Conservation (phyloP, 1,140 invertebrate genomes). For the Paracyclopina nana region DNA sequence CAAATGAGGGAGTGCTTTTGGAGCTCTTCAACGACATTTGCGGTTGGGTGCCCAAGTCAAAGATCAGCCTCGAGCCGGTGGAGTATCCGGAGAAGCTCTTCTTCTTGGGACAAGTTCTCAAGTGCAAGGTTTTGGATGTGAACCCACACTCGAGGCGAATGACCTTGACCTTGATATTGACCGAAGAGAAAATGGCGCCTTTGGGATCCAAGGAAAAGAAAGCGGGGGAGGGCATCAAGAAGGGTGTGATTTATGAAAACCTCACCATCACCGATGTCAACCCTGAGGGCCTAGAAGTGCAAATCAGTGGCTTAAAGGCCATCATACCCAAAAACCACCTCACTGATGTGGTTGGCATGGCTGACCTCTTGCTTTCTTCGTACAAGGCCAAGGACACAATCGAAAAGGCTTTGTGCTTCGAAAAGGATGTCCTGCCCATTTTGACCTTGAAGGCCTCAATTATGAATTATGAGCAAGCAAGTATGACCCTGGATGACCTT, state of each 20-base stretch:
- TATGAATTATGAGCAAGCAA: neutral
- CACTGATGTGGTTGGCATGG: neutral
- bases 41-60: constrained; percentile 6
- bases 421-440: constrained; percentile 2
- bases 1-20: constrained; percentile 3
- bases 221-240: neutral
- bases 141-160: neutral
- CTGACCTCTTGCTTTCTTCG: neutral
- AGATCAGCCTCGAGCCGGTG: constrained; percentile 1
- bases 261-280: neutral
- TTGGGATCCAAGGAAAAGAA: constrained; percentile 1
- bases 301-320: neutral
- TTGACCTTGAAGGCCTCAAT: constrained; percentile 4
- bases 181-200: neutral
- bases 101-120: constrained; percentile 1
- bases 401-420: neutral
- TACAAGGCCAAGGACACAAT: constrained; percentile 4
- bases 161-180: neutral
- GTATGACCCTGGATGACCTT: neutral
- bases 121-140: constrained; percentile 5
- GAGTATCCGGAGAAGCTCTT: constrained; percentile 9
- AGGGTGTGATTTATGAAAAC: neutral
- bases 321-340: constrained; percentile 8
- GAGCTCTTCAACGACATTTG: neutral
- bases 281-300: neutral